phyloP scores from a whole-genome alignment of 2,113 vertebrate species.

The Brachypteracias leptosomus region DNA sequence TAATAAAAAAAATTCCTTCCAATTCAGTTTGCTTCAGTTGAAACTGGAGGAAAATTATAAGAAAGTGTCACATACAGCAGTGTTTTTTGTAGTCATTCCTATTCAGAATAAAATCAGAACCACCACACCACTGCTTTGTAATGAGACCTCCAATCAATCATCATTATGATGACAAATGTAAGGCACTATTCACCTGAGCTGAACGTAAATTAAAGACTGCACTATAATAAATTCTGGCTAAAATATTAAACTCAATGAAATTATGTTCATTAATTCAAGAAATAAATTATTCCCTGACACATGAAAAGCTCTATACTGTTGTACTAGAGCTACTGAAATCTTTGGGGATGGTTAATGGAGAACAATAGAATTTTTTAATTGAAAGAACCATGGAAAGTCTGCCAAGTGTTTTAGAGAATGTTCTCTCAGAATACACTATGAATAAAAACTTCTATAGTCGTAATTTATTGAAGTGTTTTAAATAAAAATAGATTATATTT shows the following conservation, averaged over 20 bases:
- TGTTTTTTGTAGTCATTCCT: not conserved
- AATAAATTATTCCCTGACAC: not conserved
- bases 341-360: not conserved
- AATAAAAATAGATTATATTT: not conserved
- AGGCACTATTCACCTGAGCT: conserved; percentile 9
- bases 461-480: not conserved
- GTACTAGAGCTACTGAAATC: not conserved
- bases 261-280: conserved; percentile 22
- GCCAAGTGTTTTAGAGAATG: not conserved
- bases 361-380: not conserved
- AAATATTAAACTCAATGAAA: conserved; percentile 40
- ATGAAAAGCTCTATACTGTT: not conserved
- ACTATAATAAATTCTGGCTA: conserved; percentile 19
- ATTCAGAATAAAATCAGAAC: not conserved
- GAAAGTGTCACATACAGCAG: not conserved
- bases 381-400: not conserved
- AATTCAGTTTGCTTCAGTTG: not conserved
- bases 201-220: not conserved
- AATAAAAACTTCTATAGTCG: not conserved
- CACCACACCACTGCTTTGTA: not conserved
- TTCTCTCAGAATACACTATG: not conserved
- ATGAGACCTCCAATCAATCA: not conserved
- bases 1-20: not conserved
- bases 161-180: not conserved
- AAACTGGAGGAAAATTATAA: not conserved